Evolutionary conservation across 2,888 invertebrate genomes (phyloP).

Genomic region (Gymnoscelis rufifasciata): DNA sequence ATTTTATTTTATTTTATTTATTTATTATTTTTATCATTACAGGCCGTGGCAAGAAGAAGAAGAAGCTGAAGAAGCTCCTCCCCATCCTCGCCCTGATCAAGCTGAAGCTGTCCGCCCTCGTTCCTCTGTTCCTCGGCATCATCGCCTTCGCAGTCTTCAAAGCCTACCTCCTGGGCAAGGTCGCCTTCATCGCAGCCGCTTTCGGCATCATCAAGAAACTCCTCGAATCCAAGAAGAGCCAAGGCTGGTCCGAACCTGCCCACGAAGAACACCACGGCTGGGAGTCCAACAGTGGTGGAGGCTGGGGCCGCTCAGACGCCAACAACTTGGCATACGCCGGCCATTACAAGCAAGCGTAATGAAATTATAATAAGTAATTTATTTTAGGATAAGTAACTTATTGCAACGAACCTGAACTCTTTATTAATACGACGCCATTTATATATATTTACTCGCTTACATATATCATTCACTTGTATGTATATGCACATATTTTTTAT

Average conservation of each 20-base stretch:
- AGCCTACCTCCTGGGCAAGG: conserved; percentile 89
- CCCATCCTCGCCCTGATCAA: conserved; percentile 88
- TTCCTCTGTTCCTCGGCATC: conserved; percentile 85
- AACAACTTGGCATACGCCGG: conserved; percentile 85
- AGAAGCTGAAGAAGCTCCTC: conserved; percentile 87
- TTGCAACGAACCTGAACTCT: conserved; percentile 32
- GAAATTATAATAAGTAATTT: conserved; percentile 40
- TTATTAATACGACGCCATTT: conserved; percentile 19
- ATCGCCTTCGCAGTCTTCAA: conserved; percentile 90
- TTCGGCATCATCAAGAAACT: conserved; percentile 84
- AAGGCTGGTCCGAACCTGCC: conserved; percentile 85
- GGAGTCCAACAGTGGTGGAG: conserved; percentile 72
- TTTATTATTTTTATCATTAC: conserved; percentile 18
- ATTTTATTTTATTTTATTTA: neutral
- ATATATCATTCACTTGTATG: conserved; percentile 10
- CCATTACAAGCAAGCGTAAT: conserved; percentile 68
- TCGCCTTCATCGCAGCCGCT: conserved; percentile 87
- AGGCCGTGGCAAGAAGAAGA: conserved; percentile 90
- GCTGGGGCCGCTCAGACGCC: conserved; percentile 83
- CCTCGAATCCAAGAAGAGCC: conserved; percentile 84
- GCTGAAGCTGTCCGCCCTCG: conserved; percentile 85
- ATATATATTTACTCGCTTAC: neutral
- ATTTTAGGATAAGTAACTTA: conserved; percentile 41
- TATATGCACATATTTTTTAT: conserved; percentile 30
- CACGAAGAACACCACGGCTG: conserved; percentile 79